A percentile compares a stretch with the other conserved stretches of the same genome.
Conservation (phyloP, 2,888 invertebrate genomes). For the Penaeus monodon region DNA sequence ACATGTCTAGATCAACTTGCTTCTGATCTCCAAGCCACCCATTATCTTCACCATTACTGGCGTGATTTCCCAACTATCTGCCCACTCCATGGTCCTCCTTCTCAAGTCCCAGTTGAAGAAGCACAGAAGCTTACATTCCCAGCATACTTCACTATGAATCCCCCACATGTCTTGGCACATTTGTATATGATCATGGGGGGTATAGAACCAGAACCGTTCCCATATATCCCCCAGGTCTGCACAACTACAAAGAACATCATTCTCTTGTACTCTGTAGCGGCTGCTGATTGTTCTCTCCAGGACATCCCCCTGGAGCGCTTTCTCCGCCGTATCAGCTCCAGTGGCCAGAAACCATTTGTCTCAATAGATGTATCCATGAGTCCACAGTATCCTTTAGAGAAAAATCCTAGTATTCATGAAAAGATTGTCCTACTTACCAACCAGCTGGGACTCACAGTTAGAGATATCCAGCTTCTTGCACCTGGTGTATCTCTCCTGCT, state of each 20-base stretch:
- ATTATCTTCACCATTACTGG: conserved; percentile 85
- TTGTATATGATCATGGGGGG: conserved; percentile 78
- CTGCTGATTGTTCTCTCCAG: conserved; percentile 37
- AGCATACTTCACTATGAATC: conserved; percentile 75
- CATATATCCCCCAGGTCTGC: conserved; percentile 60
- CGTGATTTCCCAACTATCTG: conserved; percentile 83
- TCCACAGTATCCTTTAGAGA: conserved; percentile 5
- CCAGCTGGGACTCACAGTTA: conserved; percentile 66
- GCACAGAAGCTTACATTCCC: conserved; percentile 70
- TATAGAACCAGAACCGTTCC: conserved; percentile 69
- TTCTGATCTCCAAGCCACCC: conserved; percentile 79
- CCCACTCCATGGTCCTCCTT: conserved; percentile 67
- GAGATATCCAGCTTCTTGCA: conserved; percentile 81
- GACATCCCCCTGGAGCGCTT: conserved; percentile 44
- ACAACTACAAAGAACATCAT: conserved; percentile 58
- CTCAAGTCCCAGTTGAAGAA: conserved; percentile 52
- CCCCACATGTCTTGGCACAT: conserved; percentile 81
- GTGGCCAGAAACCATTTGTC: conserved; percentile 17
- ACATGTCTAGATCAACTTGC: conserved; percentile 82
- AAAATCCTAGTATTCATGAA: conserved; percentile 52
- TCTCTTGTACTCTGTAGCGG: conserved; percentile 60
- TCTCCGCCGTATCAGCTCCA: conserved; percentile 35
- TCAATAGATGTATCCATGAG: neutral
- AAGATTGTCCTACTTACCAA: conserved; percentile 63
- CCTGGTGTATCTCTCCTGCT: conserved; percentile 80